Evolutionary conservation across 2,113 vertebrate genomes (phyloP).

Genomic region (Charadrius vociferus): DNA sequence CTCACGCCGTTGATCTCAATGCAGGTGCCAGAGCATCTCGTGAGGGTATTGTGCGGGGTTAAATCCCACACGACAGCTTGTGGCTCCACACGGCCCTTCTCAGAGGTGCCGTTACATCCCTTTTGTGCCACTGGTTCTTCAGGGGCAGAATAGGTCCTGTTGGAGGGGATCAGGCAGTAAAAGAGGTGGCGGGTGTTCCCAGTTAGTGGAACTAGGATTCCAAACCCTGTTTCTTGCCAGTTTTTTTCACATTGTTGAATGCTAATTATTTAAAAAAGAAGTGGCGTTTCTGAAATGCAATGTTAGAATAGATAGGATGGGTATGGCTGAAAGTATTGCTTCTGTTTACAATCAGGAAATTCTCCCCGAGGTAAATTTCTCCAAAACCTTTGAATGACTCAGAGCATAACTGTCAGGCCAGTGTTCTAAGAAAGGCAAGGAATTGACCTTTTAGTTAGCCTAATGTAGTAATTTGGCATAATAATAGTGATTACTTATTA

Average conservation of each 20-base stretch:
- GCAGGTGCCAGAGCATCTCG: not conserved
- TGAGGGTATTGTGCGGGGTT: not conserved
- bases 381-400: not conserved
- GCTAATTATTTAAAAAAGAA: not conserved
- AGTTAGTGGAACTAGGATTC: not conserved
- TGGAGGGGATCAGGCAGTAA: not conserved
- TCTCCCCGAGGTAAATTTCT: not conserved
- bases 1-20: not conserved
- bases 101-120: not conserved
- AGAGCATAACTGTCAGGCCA: not conserved
- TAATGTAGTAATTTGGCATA: not conserved
- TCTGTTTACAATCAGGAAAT: slow-evolving; percentile 4
- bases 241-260: not conserved
- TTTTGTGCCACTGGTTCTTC: not conserved
- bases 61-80: not conserved
- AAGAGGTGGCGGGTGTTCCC: not conserved
- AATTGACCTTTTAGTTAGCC: not conserved
- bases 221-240: not conserved
- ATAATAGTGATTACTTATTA: not conserved
- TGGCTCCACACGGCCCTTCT: not conserved
- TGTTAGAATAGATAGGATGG: not conserved
- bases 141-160: not conserved
- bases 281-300: not conserved
- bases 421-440: not conserved
- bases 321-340: not conserved